phyloP scores from a whole-genome alignment of 30 jellyfish, hydroid and myxozoan genomes.

The Nemopilema nomurai region DNA sequence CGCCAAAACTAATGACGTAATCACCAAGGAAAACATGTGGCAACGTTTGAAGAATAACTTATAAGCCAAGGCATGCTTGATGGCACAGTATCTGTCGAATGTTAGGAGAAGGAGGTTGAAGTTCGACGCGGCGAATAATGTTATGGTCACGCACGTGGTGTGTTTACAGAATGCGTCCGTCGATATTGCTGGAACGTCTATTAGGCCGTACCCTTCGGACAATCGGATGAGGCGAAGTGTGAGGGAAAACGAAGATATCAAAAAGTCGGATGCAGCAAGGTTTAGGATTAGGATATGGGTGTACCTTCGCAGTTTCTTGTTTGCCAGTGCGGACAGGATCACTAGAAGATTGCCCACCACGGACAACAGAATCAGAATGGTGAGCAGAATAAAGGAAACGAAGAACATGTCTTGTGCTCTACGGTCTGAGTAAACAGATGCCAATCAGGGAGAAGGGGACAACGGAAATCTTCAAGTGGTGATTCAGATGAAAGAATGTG shows the following conservation, averaged over 20 bases:
- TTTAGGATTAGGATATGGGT: constrained; percentile 57
- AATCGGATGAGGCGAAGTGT: constrained; percentile 53
- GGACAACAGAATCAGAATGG: constrained; percentile 39
- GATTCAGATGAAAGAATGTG: no score
- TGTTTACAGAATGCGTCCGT: constrained; percentile 44
- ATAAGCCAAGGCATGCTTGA: constrained; percentile 41
- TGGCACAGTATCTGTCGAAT: constrained; percentile 59
- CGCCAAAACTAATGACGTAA: constrained; percentile 37
- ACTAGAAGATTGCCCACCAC: constrained; percentile 44
- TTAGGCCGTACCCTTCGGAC: background rate
- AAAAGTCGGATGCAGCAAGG: constrained; percentile 63
- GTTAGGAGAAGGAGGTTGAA: constrained; percentile 61
- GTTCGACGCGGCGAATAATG: constrained; percentile 55
- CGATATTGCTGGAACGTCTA: background rate
- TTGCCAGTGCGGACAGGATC: constrained; percentile 43
- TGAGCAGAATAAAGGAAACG: constrained; percentile 9
- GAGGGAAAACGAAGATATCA: constrained; percentile 40
- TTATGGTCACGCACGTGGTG: constrained; percentile 45
- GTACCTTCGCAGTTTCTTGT: constrained; percentile 42
- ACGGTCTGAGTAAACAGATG: background rate
- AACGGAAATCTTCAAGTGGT: no score
- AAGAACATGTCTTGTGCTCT: background rate
- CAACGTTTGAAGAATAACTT: constrained; percentile 15
- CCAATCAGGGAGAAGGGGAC: no score
- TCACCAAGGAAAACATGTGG: constrained; percentile 24